phyloP scores from a whole-genome alignment of 2,797 vertebrate genomes.

The Melanotaenia maccullochi region DNA sequence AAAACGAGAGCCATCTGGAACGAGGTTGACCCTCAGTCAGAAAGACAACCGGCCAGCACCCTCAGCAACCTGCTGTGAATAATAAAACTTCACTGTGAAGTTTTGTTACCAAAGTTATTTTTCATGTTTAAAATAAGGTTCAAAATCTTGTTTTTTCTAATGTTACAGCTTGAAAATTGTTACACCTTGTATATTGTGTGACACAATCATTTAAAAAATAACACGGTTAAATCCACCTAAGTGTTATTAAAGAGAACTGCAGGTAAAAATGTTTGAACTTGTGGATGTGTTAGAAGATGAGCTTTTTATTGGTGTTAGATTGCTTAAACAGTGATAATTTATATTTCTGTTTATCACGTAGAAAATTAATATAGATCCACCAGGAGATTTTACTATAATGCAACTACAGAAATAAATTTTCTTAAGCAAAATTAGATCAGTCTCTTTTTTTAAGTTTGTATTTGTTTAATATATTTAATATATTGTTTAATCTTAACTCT shows the following conservation, averaged over 20 bases:
- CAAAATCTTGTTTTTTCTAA: background rate
- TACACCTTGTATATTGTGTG: background rate
- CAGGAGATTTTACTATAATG: no score
- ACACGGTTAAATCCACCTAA: conserved; percentile 10
- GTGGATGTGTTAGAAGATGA: no score
- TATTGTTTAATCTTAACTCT: no score
- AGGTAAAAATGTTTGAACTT: no score
- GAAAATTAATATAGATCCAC: no score
- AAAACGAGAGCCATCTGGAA: conserved; percentile 58
- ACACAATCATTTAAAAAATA: conserved; percentile 35
- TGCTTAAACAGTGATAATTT: no score
- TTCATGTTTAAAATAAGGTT: background rate
- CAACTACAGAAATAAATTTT: no score
- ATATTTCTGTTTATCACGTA: no score
- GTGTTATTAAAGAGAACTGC: conserved; percentile 16
- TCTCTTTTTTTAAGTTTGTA: no score
- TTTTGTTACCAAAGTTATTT: conserved; percentile 9
- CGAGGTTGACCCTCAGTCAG: conserved; percentile 48
- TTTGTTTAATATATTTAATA: no score
- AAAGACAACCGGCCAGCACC: conserved; percentile 48
- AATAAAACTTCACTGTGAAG: conserved; percentile 44
- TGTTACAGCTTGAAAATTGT: conserved; percentile 12
- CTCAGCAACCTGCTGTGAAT: conserved; percentile 55
- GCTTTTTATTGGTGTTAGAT: no score
- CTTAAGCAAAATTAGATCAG: no score